These are phyloP conservation scores for Clanis bilineata DNA, from an alignment of 2,888 invertebrate species.

Conservation along the genomic window DNA sequence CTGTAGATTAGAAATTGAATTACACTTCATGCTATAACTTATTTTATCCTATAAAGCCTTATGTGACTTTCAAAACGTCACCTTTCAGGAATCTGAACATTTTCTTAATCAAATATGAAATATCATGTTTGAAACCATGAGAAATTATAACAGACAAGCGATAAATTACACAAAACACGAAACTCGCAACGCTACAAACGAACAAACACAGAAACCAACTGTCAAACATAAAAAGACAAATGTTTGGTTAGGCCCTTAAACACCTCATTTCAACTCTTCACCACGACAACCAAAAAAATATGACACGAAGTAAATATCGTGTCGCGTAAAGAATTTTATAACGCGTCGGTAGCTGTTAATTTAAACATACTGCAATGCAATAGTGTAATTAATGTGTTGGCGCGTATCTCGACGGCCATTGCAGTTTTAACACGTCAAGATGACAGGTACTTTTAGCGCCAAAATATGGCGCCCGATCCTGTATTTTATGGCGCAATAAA, in stretches of 20 bases:
- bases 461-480: conserved; percentile 3
- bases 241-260: conserved; percentile 7
- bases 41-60: not conserved
- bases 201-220: conserved; percentile 5
- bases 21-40: not conserved
- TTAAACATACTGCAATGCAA: not conserved
- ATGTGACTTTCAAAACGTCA: not conserved
- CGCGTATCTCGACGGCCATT: conserved; percentile 8
- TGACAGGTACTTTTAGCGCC: conserved; percentile 2
- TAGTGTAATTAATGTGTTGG: conserved; percentile 7
- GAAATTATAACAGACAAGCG: conserved; percentile 4
- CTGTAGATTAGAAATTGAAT: not conserved
- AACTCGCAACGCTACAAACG: conserved; percentile 7
- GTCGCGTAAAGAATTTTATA: conserved; percentile 2
- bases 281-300: not conserved
- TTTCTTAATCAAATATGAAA: not conserved
- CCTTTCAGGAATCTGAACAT: not conserved
- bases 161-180: conserved; percentile 6
- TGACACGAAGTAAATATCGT: not conserved
- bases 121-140: not conserved
- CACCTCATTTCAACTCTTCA: conserved; percentile 8
- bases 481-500: not conserved
- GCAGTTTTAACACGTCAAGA: not conserved
- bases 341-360: not conserved
- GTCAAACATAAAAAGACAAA: conserved; percentile 8